Percentiles rank a stretch among this genome's conserved stretches.
Conservation (phyloP, 2,113 vertebrate genomes). For the Climacteris rufus region DNA sequence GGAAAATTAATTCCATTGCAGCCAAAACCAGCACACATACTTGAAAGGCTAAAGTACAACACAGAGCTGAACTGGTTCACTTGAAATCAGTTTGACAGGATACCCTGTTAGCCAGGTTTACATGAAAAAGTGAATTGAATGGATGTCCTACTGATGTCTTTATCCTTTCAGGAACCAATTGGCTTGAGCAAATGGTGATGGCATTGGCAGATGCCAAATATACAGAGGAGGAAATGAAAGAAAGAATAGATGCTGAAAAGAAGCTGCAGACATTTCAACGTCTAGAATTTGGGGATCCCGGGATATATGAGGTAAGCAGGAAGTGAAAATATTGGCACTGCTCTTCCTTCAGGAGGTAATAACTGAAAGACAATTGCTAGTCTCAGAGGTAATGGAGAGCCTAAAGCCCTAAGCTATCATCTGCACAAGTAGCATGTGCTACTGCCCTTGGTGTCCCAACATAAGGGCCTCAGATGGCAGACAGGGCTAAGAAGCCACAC, state of each 20-base stretch:
- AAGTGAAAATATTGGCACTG: background rate
- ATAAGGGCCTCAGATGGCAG: background rate
- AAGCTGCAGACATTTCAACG: background rate
- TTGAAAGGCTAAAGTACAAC: background rate
- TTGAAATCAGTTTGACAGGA: background rate
- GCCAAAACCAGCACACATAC: background rate
- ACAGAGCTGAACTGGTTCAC: background rate
- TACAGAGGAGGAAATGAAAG: constrained; percentile 29
- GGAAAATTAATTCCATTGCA: background rate
- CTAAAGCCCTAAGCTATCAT: background rate
- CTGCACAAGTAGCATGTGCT: background rate
- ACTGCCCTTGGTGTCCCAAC: background rate
- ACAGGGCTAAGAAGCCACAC: background rate
- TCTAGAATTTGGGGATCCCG: constrained; percentile 30
- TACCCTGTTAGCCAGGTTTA: background rate
- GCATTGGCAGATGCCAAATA: constrained; percentile 6
- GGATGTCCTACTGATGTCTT: background rate
- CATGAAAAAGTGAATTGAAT: background rate
- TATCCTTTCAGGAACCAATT: constrained; percentile 24
- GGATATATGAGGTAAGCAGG: background rate
- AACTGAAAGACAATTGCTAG: background rate
- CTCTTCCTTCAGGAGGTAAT: background rate
- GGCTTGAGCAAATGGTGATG: constrained; percentile 1
- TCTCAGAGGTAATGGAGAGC: background rate
- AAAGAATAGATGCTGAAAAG: background rate